Evolutionary conservation across 2,113 vertebrate genomes (phyloP), one percentile per base, ranked within the genome.

Genomic region (Amia ocellicauda): DNA sequence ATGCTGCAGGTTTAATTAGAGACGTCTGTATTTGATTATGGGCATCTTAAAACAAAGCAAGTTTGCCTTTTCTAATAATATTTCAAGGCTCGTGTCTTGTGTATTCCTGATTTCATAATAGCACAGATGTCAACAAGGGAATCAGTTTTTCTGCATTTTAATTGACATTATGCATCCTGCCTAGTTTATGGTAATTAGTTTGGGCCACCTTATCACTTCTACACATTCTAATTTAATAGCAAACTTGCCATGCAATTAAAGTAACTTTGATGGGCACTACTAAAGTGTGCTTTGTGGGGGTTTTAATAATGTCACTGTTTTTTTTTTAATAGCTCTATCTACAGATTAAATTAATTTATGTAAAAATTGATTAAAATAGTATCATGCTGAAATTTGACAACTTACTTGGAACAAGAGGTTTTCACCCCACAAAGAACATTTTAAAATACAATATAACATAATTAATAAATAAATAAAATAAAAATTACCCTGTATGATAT

Each of bases 191-290:
- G 19, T 52, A 54, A 63, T 54, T 63, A 41, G 29, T 22, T 22
- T 26, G 36, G 22, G 26, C 20, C 61, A 54, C 49, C 59, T 50
- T 54, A 63, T 63, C 61, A 50, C 13, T 41, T 36, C 36, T 23
- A 20, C 50, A 41, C 52, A 28, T 63, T 51, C 24, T 36, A 54
- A 63, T 63, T 23, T 63, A 54, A 62, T 62, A 62, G 60, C 41
- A 62, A 51, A 63, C 36, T 36, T 26, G 49, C 28, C 27, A 36
- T 31, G 13, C 61, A 41, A 63, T 54, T 63, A 53, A 63, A 63
- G 36, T 10, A 36, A 7, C 45, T 62, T 45, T 47, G 47, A 52
- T 62, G 61, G 58, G 17, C 41, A 27, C 54, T 51, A 20, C 28
- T 63, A 23, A 41, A 40, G 42, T 14, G 26, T 24, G 27, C 22